A percentile compares a stretch with the other conserved stretches of the same genome.
phyloP scores from a whole-genome alignment of 2,797 vertebrate genomes.

The Hypotaenidia philippensis region DNA sequence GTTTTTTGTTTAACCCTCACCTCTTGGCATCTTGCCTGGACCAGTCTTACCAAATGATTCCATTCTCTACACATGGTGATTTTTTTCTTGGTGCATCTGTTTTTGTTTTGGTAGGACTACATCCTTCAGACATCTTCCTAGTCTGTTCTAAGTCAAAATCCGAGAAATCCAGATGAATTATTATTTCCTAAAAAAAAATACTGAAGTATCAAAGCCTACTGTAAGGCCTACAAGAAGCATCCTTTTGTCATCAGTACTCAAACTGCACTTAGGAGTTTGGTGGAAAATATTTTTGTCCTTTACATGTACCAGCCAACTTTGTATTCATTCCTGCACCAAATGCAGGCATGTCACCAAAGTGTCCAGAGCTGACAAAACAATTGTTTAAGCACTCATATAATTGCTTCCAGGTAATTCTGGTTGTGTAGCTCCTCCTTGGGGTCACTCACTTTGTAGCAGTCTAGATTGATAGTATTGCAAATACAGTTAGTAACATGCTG shows the following conservation, averaged over 20 bases:
- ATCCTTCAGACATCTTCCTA: background rate
- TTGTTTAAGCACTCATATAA: background rate
- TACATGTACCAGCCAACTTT: background rate
- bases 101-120: background rate
- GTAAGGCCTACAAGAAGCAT: background rate
- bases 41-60: too few species aligned
- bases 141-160: background rate
- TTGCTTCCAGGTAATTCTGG: background rate
- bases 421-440: background rate
- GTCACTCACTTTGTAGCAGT: background rate
- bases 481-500: background rate
- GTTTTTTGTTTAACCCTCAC: too few species aligned
- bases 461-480: background rate
- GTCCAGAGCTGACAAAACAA: constrained; percentile 13
- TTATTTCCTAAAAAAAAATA: background rate
- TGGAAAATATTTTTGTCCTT: background rate
- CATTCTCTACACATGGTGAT: background rate
- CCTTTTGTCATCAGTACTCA: background rate
- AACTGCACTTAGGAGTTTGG: background rate
- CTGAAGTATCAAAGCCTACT: background rate
- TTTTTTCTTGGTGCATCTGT: background rate
- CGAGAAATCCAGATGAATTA: background rate
- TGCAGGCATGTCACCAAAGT: background rate
- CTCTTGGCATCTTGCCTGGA: too few species aligned
- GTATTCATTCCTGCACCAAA: background rate